Base-by-base conservation (phyloP, 2,888 invertebrate genomes). In the Biston stratarius region DNA sequence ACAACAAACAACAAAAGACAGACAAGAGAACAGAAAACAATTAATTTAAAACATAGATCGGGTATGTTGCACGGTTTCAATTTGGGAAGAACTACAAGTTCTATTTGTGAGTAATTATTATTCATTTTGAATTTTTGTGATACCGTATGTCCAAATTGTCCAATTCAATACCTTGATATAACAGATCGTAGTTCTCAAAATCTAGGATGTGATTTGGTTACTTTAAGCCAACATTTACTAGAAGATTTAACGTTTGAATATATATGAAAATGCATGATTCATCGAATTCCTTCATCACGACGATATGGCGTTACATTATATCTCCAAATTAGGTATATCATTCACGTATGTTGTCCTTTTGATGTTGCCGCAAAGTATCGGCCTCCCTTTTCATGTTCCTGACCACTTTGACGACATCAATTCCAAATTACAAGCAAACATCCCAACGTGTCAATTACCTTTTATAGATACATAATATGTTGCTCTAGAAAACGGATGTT, bases 371-470 rank as follows among this genome's bases (percentile, higher is more conserved):
- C 53, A 45, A 49, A 44, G 52, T 61, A 52, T 14, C 36, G 15
- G 61, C n/a, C 14, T 11, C 24, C 61, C 34, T 44, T 61, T 55
- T 55, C n/a, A 47, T 47, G 53, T 53, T 24, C 6, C 24, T n/a
- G 38, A 47, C 47, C 53, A 61, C 38, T 61, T 34, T 55, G 53
- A 55, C 48, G 59, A 40, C 44, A 61, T 47, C 47, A 1, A 40
- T 42, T 53, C 48, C 40, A 33, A 45, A 59, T 64, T 36, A 45
- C 52, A 47, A 24, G 24, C 59, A 58, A 62, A 63, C 55, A 56
- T 10, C 36, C 38, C n/a, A 12, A 33, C 24, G 47, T 15, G 38
- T 38, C 38, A 53, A 53, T 53, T 53, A 42, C 8, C 55, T 55
- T 55, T 42, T 12, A 55, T 14, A 11, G 24, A 24, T 24, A 24